Evolutionary conservation across 2,113 vertebrate species (phyloP).

Genomic region (Cnemophilus loriae): DNA sequence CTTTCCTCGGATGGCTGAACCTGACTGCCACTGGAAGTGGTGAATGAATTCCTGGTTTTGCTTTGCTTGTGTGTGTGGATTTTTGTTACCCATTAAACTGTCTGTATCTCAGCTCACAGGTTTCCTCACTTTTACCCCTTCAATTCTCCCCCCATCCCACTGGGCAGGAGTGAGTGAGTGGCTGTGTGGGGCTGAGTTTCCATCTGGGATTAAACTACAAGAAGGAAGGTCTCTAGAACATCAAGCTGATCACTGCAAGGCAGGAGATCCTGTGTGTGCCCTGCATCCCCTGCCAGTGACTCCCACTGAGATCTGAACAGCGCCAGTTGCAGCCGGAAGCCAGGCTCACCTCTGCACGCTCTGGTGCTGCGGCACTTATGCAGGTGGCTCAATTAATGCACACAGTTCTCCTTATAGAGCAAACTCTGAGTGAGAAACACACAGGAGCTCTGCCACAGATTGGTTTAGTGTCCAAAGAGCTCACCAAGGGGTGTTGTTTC

Average conservation of each 20-base stretch:
- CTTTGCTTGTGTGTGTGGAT: neutral
- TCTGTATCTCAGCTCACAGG: neutral
- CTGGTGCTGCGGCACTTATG: neutral
- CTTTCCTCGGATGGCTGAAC: neutral
- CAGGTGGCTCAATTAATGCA: neutral
- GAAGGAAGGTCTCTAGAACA: neutral
- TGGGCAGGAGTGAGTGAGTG: fast-evolving
- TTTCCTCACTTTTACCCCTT: neutral
- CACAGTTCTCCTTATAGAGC: neutral
- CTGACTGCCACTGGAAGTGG: neutral
- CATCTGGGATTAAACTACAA: neutral
- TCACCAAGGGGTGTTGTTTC: neutral
- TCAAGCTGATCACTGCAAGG: neutral
- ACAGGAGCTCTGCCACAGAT: neutral
- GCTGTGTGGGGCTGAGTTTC: neutral
- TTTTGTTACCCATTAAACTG: neutral
- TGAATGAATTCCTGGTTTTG: neutral
- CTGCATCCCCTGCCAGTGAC: neutral
- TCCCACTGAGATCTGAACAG: neutral
- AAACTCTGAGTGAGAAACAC: neutral
- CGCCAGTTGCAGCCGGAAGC: neutral
- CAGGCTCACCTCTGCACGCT: too few species aligned
- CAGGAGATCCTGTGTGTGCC: neutral
- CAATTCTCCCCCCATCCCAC: neutral
- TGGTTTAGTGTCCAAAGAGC: neutral